Percentiles rank a stretch among this genome's conserved stretches.
phyloP scores from a whole-genome alignment of 1,140 invertebrate species.

The Seison nebaliae region DNA sequence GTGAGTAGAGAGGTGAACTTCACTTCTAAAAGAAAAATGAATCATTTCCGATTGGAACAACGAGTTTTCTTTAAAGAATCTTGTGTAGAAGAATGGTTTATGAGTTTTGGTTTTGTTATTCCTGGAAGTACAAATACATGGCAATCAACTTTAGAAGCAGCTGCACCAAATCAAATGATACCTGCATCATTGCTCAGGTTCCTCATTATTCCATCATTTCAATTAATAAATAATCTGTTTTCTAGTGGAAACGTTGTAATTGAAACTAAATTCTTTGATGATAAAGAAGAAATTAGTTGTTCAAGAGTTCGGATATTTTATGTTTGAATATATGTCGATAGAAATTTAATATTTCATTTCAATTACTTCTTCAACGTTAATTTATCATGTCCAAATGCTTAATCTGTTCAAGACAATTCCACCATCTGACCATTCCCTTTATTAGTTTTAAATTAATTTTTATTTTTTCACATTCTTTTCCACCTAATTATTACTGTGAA shows the following conservation, averaged over 20 bases:
- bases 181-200: constrained; percentile 81
- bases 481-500: too few relatives aligned
- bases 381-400: too few relatives aligned
- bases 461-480: neutral
- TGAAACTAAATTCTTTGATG: constrained; percentile 92
- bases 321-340: constrained; percentile 36
- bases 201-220: constrained; percentile 16
- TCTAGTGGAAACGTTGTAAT: constrained; percentile 88
- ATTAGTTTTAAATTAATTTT: neutral
- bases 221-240: constrained; percentile 23
- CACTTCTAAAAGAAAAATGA: constrained; percentile 75
- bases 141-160: constrained; percentile 88
- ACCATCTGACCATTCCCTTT: neutral
- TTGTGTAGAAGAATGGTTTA: constrained; percentile 62
- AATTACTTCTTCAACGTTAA: too few relatives aligned
- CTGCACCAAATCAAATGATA: constrained; percentile 98
- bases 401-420: neutral
- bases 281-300: constrained; percentile 67
- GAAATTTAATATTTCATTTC: constrained; percentile 1
- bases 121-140: constrained; percentile 95
- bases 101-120: constrained; percentile 96
- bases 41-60: constrained; percentile 84
- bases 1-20: constrained; percentile 94
- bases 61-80: constrained; percentile 47
- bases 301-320: constrained; percentile 84